These are phyloP conservation scores for Caenorhabditis zanzibari DNA, from an alignment of 2,888 invertebrate genomes.

Conservation along the genomic window DNA sequence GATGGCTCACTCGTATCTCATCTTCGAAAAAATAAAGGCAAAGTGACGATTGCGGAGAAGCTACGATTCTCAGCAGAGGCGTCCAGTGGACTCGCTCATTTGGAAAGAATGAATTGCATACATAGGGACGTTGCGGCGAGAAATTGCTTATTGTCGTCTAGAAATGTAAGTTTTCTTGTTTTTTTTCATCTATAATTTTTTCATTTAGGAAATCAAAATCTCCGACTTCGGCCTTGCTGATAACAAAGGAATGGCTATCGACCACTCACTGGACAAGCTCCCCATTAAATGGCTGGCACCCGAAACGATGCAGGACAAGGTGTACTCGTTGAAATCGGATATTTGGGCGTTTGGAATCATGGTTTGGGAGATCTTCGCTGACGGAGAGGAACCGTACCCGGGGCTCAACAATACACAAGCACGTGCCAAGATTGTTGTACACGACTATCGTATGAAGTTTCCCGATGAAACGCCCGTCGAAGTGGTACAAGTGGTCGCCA, in stretches of 20 bases:
- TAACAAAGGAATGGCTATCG: constrained; percentile 69
- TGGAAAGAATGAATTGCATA: constrained; percentile 90
- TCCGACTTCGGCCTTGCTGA: constrained; percentile 83
- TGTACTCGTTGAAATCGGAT: constrained; percentile 78
- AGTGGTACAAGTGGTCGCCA: constrained; percentile 67
- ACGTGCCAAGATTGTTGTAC: constrained; percentile 77
- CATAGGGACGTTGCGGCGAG: constrained; percentile 92
- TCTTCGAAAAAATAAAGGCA: constrained; percentile 74
- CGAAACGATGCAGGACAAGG: constrained; percentile 77
- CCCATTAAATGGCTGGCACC: constrained; percentile 81
- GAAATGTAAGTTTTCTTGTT: constrained; percentile 38
- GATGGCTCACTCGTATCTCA: constrained; percentile 74
- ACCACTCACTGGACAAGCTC: constrained; percentile 77
- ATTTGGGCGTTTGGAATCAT: constrained; percentile 75
- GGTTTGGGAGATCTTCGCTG: constrained; percentile 77
- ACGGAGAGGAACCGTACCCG: constrained; percentile 79
- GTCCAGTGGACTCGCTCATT: constrained; percentile 90
- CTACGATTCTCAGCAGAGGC: constrained; percentile 84
- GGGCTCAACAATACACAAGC: constrained; percentile 76
- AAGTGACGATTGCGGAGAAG: constrained; percentile 64
- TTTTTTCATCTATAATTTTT: neutral
- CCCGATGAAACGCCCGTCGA: constrained; percentile 72
- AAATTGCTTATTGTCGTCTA: constrained; percentile 87
- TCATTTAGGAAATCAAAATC: constrained; percentile 82
- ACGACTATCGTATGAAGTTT: constrained; percentile 79